Conservation (phyloP, 2,113 vertebrate genomes). For the Macroglossus sobrinus region DNA sequence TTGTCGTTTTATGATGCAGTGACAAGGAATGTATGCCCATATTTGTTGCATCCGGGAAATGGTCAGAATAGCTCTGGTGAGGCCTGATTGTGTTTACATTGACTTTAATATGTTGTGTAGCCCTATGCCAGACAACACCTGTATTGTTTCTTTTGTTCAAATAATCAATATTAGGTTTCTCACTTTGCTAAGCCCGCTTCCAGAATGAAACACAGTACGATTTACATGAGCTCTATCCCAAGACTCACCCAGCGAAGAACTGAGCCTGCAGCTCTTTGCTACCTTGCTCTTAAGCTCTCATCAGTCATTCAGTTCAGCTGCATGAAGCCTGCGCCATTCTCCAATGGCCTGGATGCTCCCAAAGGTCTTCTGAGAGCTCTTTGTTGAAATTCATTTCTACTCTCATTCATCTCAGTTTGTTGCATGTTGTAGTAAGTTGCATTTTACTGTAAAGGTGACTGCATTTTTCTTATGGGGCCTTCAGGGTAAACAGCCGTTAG, state of each 20-base stretch:
- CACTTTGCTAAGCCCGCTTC: neutral
- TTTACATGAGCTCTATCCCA: neutral
- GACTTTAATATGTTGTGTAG: neutral
- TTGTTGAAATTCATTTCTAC: constrained; percentile 31
- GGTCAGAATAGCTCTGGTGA: neutral
- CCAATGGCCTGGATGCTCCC: neutral
- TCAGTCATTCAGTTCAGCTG: neutral
- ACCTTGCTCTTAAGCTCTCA: neutral
- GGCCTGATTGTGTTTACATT: neutral
- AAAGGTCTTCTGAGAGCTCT: neutral
- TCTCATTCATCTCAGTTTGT: neutral
- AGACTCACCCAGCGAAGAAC: neutral
- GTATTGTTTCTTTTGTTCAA: constrained; percentile 25
- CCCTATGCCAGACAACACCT: neutral
- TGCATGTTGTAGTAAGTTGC: constrained; percentile 34
- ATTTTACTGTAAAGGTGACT: constrained; percentile 81
- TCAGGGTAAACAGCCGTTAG: constrained; percentile 67
- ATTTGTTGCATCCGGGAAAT: constrained; percentile 52
- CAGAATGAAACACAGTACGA: neutral
- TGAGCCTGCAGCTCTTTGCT: neutral
- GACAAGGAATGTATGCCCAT: constrained; percentile 57
- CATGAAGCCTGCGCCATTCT: fast-evolving
- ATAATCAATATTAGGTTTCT: constrained; percentile 36
- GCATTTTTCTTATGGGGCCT: constrained; percentile 69
- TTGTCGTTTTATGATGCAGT: constrained; percentile 42